These are phyloP conservation scores for Drosophila cracens DNA, from an alignment of 2,888 invertebrate species.

Conservation along the genomic window DNA sequence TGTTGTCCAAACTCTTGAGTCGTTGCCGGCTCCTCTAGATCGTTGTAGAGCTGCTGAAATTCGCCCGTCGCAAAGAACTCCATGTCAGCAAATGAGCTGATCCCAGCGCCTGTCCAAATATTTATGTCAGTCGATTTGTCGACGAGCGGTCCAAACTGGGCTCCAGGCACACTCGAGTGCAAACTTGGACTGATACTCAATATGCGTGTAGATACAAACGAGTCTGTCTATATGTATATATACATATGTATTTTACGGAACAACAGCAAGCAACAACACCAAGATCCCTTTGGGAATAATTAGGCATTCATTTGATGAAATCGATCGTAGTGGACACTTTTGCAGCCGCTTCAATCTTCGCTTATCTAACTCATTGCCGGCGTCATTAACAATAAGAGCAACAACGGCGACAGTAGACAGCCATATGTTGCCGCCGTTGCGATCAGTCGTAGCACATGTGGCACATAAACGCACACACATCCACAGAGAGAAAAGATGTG, in stretches of 20 bases:
- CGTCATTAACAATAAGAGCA: conserved; percentile 56
- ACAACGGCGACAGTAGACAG: conserved; percentile 34
- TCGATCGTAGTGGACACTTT: conserved; percentile 39
- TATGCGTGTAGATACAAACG: conserved; percentile 1
- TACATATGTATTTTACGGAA: conserved; percentile 17
- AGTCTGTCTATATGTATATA: neutral
- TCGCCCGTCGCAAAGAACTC: conserved; percentile 85
- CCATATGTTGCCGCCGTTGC: conserved; percentile 40
- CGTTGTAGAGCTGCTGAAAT: conserved; percentile 84
- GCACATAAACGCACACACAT: conserved; percentile 10
- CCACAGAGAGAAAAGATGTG: neutral
- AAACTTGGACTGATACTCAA: conserved; percentile 42
- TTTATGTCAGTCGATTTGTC: conserved; percentile 51
- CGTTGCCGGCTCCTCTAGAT: conserved; percentile 72
- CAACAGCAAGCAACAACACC: conserved; percentile 15
- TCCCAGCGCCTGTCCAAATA: conserved; percentile 63
- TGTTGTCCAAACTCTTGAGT: conserved; percentile 20
- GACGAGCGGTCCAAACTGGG: neutral
- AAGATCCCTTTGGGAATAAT: conserved; percentile 68
- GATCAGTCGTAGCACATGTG: conserved; percentile 45
- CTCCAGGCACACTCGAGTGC: conserved; percentile 40
- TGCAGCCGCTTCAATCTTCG: conserved; percentile 41
- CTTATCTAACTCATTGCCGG: conserved; percentile 58
- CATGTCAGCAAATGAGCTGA: conserved; percentile 71
- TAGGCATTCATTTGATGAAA: conserved; percentile 44